Evolutionary conservation across 1,140 invertebrate species (phyloP), one percentile per base, ranked within the genome.

Genomic region (Drosophila serrata): DNA sequence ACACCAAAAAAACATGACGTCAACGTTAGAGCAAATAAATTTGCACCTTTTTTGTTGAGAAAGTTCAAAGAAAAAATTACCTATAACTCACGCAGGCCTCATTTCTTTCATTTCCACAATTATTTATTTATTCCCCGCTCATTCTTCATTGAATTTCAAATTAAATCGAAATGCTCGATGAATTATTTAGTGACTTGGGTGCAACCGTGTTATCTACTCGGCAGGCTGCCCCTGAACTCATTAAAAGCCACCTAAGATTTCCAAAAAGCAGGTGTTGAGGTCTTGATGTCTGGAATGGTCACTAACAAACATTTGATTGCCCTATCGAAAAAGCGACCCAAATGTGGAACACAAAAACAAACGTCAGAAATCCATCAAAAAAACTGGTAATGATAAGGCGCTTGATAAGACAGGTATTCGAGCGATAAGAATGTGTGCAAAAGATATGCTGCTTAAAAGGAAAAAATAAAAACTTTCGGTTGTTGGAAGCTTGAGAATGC

Each of bases 351-450:
- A 61, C 17, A 61, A 61, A 56, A 39, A 61, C 45, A 57, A 73
- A 79, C 84, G 60, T 43, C 55, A 76, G 60, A 88, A 86, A 48
- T 68, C 59, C 75, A 87, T 87, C 75, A 87, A 60, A 40, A 22
- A 62, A 43, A 31, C 17, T 39, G 35, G 11, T 42, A 33, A n/a
- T 64, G 29, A 69, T 84, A 75, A 85, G 70, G 43, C 42, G 31
- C 2, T 42, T 84, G 78, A 85, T 81, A 86, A 69, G 42, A 43
- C 45, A 49, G 73, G 62, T 40, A 85, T 74, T 57, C 45, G 22
- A 5, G 42, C n/a, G 68, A 73, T 73, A 75, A 75, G 48, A 74
- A 68, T 51, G 51, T 72, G n/a, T 40, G 67, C 37, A 69, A 76
- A 75, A 78, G 77, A 81, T 75, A 69, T 76, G 72, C 48, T 49